Conservation (phyloP, 2,113 vertebrate species). For the Meleagris gallopavo region DNA sequence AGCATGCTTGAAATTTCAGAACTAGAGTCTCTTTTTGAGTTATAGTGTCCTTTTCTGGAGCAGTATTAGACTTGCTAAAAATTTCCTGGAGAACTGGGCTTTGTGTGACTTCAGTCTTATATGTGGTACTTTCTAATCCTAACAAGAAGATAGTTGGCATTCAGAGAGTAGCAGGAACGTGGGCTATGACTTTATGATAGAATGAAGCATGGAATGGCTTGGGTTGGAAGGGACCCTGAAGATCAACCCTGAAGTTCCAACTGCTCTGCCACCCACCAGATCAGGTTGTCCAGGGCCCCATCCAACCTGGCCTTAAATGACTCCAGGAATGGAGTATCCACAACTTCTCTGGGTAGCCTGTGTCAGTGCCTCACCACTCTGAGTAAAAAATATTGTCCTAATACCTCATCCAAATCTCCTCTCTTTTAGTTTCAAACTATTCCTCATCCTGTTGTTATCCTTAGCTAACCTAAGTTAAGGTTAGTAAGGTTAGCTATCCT, state of each 20-base stretch:
- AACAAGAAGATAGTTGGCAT: not conserved
- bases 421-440: not conserved
- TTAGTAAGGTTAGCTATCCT: too few relatives aligned
- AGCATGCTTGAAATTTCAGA: not conserved
- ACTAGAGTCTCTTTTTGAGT: not conserved
- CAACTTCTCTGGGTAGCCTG: not conserved
- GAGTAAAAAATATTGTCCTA: not conserved
- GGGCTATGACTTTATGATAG: not conserved
- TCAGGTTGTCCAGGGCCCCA: not conserved
- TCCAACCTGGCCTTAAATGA: not conserved
- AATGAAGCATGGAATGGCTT: not conserved
- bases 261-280: too few relatives aligned
- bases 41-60: not conserved
- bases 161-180: not conserved
- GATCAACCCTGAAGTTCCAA: too few relatives aligned
- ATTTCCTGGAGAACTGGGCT: not conserved
- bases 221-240: too few relatives aligned
- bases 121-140: not conserved
- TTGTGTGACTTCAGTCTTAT: not conserved
- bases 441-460: not conserved
- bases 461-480: too few relatives aligned
- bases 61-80: not conserved
- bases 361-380: not conserved
- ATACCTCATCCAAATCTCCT: not conserved
- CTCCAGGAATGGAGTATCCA: not conserved